phyloP scores from a whole-genome alignment of 2,113 vertebrate species.

The Chinchilla lanigera region DNA sequence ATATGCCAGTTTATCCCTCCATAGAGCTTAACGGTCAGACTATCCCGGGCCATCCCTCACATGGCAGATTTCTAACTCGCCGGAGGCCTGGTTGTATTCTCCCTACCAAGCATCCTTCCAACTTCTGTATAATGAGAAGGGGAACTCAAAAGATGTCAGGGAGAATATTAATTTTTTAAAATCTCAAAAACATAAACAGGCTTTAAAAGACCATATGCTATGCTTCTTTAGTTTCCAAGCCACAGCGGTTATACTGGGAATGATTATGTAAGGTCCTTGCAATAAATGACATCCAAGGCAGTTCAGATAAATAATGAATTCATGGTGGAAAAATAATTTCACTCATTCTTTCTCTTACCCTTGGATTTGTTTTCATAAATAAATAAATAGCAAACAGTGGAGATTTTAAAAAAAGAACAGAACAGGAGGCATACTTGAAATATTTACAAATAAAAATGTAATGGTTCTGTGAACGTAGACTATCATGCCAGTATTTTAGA shows the following conservation, averaged over 20 bases:
- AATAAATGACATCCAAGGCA: constrained; percentile 60
- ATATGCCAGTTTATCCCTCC: not conserved
- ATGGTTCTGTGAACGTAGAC: not conserved
- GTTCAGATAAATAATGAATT: constrained; percentile 51
- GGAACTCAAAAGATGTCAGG: constrained; percentile 50
- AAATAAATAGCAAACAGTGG: not conserved
- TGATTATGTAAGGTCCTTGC: constrained; percentile 34
- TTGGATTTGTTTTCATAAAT: not conserved
- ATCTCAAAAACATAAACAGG: not conserved
- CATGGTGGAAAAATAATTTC: constrained; percentile 32
- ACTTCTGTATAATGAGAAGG: not conserved
- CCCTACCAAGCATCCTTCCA: not conserved
- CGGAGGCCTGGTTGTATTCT: not conserved
- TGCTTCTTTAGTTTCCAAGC: constrained; percentile 57
- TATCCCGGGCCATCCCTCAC: not conserved
- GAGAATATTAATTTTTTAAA: constrained; percentile 52
- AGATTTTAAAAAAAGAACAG: not conserved
- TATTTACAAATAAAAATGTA: constrained; percentile 54
- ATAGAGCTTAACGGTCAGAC: not conserved
- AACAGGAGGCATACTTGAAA: not conserved
- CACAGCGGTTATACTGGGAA: not conserved
- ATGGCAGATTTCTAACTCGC: constrained; percentile 4
- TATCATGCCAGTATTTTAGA: constrained; percentile 48
- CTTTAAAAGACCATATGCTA: constrained; percentile 29
- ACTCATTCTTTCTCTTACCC: constrained; percentile 37